Evolutionary conservation across 2,113 vertebrate genomes (phyloP).

Genomic region (Anguilla japonica): DNA sequence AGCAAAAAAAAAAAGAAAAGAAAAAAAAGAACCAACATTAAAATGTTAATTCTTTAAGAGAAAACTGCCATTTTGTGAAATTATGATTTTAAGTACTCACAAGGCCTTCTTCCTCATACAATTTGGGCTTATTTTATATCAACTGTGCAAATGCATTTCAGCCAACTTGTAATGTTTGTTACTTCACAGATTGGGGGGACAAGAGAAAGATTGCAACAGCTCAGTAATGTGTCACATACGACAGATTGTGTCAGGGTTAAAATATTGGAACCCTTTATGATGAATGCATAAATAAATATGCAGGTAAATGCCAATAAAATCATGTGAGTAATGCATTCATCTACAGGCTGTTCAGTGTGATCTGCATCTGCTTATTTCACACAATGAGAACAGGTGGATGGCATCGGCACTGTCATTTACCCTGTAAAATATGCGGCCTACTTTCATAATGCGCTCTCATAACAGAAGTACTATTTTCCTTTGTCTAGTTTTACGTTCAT

Average conservation of each 20-base stretch:
- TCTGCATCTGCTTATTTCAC: neutral
- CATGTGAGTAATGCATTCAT: neutral
- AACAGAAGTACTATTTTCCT: neutral
- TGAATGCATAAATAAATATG: neutral
- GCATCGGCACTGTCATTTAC: neutral
- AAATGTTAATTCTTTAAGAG: constrained; percentile 66
- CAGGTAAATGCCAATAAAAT: neutral
- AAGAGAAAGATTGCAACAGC: neutral
- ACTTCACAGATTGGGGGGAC: neutral
- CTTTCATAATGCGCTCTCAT: neutral
- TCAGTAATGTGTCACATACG: neutral
- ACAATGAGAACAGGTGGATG: neutral
- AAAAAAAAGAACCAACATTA: constrained; percentile 49
- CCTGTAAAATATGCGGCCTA: too few species aligned
- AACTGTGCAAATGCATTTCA: too few species aligned
- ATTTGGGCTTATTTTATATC: neutral
- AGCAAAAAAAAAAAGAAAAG: constrained; percentile 40
- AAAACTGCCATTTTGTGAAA: constrained; percentile 23
- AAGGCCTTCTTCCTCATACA: neutral
- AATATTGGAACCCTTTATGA: neutral
- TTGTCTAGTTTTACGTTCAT: neutral
- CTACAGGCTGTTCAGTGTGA: neutral
- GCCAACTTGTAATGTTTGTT: neutral
- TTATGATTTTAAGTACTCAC: neutral
- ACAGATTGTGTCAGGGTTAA: neutral